Conservation (phyloP, 2,888 invertebrate species). For the Laothoe populi region DNA sequence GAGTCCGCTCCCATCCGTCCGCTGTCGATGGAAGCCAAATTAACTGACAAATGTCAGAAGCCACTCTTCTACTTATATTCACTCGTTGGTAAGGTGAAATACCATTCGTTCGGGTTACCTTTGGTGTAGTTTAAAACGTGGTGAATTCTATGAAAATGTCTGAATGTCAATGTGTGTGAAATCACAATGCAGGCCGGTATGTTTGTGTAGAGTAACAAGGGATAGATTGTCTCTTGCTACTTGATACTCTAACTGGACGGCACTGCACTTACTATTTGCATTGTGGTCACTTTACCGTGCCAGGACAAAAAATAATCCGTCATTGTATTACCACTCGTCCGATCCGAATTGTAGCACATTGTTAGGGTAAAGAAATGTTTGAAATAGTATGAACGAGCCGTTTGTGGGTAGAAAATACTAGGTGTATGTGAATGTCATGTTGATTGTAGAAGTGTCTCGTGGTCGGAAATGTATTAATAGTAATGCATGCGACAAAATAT, state of each 20-base stretch:
- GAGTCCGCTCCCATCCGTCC: not conserved
- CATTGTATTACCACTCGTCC: conserved; percentile 16
- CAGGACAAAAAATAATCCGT: too few relatives aligned
- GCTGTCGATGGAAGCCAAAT: conserved; percentile 14
- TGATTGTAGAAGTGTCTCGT: conserved; percentile 6
- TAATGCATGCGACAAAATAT: too few relatives aligned
- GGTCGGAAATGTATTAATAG: conserved; percentile 12
- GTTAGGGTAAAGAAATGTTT: conserved; percentile 6
- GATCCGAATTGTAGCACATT: conserved; percentile 22
- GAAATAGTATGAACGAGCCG: not conserved
- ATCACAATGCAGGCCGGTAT: too few relatives aligned
- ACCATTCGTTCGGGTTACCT: not conserved
- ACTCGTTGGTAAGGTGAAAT: not conserved
- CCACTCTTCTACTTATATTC: not conserved
- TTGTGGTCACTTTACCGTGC: too few relatives aligned
- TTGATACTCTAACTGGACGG: too few relatives aligned
- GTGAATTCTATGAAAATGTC: not conserved
- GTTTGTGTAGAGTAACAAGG: too few relatives aligned
- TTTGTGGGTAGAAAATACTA: conserved; percentile 12
- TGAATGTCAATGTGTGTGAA: too few relatives aligned
- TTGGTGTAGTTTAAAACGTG: not conserved
- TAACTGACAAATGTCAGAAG: conserved; percentile 3
- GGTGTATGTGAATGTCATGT: conserved; percentile 17
- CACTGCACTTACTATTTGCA: too few relatives aligned
- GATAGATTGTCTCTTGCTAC: too few relatives aligned